These are phyloP conservation scores for Plumapathes pennacea DNA, from an alignment of 92 coral and sea anemone genomes.

Conservation along the genomic window DNA sequence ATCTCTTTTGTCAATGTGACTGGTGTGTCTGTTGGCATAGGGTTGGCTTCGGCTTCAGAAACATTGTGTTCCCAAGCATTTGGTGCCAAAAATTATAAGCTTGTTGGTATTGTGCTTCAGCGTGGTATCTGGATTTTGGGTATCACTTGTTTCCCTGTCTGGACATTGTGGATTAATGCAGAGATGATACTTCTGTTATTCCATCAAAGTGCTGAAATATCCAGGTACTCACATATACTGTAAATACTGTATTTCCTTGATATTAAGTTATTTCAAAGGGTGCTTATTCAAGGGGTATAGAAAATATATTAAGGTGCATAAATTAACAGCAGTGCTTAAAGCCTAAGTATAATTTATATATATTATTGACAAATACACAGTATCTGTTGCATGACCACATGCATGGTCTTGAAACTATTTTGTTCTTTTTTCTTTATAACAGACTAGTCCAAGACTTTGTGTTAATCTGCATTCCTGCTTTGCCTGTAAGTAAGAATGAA, in stretches of 20 bases:
- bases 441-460: slow-evolving; percentile 26
- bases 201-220: slow-evolving; percentile 26
- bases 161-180: slow-evolving; percentile 58
- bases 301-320: no score
- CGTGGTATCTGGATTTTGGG: slow-evolving; percentile 57
- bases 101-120: slow-evolving; percentile 66
- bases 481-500: slow-evolving; percentile 22
- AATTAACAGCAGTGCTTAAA: no score
- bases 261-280: neutral
- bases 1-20: slow-evolving; percentile 51
- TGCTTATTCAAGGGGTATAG: no score
- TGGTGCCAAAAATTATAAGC: slow-evolving; percentile 68
- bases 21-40: slow-evolving; percentile 58
- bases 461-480: slow-evolving; percentile 27
- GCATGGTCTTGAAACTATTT: no score
- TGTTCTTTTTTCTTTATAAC: neutral
- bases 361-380: no score
- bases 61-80: slow-evolving; percentile 77
- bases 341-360: no score
- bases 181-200: slow-evolving; percentile 43
- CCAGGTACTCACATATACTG: neutral
- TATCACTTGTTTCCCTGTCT: slow-evolving; percentile 28
- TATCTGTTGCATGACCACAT: no score
- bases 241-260: neutral
- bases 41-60: slow-evolving; percentile 65